Evolutionary conservation across 2,888 invertebrate genomes (phyloP), one percentile per base, ranked within the genome.

Genomic region (Aphrophora alni): DNA sequence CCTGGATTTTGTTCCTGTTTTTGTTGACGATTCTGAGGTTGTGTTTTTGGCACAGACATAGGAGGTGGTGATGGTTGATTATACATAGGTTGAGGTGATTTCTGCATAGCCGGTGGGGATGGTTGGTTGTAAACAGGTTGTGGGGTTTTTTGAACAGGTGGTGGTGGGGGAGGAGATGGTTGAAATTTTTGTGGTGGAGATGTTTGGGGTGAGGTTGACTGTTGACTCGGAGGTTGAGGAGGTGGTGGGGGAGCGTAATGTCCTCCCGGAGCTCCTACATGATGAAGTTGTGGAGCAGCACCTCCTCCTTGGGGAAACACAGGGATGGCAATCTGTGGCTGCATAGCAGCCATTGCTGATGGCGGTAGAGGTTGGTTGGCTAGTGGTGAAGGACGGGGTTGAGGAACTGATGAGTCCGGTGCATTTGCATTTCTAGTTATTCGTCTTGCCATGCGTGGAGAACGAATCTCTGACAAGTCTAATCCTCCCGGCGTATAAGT

Each of bases 401-500:
- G 74, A 44, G 76, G 21, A 21, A 73, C 59, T 75, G 81, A 26
- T 59, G 75, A 68, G 59, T 84, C 84, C 73, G 83, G 82, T 44
- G 83, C 82, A 77, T 86, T 85, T 17, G 85, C 85, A 72, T 94
- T 94, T 84, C 93, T 87, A 82, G 92, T 92, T 86, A 94, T 88
- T 83, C 97, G 90, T 84, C 95, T 91, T 2, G 95, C 95, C 96
- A 97, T 97, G 85, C 96, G 92, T 12, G 97, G 97, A 78, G 96
- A 97, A 83, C 93, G 92, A 82, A 97, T 97, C 89, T 97, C 96
- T 12, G 96, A 96, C 77, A 97, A 90, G 88, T 97, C 96, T 81
- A 97, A 91, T 83, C 97, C 97, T 24, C 97, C 97, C 0, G 97
- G 97, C 24, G 97, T 97, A 88, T 98, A 98, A n/a, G 97, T 97